These are phyloP conservation scores for Heliothis peltigera DNA, from an alignment of 2,888 invertebrate species.

Conservation along the genomic window DNA sequence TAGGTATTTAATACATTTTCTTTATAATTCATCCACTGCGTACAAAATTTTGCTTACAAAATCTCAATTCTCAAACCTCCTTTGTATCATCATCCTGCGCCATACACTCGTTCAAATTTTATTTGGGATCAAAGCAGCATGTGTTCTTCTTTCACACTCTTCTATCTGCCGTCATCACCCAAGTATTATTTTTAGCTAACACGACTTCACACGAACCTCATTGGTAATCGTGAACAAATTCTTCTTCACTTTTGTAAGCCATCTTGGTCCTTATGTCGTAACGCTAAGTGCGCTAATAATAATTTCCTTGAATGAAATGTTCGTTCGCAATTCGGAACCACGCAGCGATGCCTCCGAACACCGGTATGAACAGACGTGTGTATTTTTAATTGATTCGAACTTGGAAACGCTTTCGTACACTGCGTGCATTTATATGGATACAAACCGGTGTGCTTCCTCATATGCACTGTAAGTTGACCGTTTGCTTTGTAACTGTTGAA, in stretches of 20 bases:
- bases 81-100: too few species aligned
- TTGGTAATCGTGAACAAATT: too few species aligned
- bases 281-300: slow-evolving; percentile 60
- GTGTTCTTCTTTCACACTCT: too few species aligned
- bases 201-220: too few species aligned
- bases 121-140: too few species aligned
- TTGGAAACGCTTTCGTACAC: slow-evolving; percentile 60
- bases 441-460: slow-evolving; percentile 60
- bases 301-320: slow-evolving; percentile 64
- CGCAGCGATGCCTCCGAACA: slow-evolving; percentile 56
- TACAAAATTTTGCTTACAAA: too few species aligned
- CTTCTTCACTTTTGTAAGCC: background rate
- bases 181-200: too few species aligned
- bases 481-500: slow-evolving; percentile 70
- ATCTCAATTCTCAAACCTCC: too few species aligned
- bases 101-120: too few species aligned
- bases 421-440: slow-evolving; percentile 57
- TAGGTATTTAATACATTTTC: too few species aligned
- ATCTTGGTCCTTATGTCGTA: slow-evolving; percentile 41
- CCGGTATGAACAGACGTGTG: slow-evolving; percentile 68
- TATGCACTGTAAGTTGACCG: slow-evolving; percentile 66
- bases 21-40: too few species aligned
- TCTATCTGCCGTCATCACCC: too few species aligned
- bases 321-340: slow-evolving; percentile 51
- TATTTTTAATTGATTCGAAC: slow-evolving; percentile 44